phyloP scores from a whole-genome alignment of 2,797 vertebrate genomes.

The Epinephelus coioides region DNA sequence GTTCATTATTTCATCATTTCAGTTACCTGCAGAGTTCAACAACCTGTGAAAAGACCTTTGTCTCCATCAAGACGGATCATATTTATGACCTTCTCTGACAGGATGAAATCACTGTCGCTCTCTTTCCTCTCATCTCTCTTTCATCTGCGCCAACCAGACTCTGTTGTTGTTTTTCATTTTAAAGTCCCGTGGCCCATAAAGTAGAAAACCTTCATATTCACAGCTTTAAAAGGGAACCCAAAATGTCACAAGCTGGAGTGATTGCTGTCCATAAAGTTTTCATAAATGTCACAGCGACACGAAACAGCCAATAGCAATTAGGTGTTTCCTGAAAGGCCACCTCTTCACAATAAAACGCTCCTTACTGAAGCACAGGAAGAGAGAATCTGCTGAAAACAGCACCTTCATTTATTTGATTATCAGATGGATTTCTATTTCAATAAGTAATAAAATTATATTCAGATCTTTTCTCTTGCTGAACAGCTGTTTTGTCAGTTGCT shows the following conservation, averaged over 20 bases:
- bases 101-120: slow-evolving; percentile 73
- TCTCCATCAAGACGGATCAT: slow-evolving; percentile 44
- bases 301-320: slow-evolving; percentile 71
- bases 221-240: slow-evolving; percentile 78
- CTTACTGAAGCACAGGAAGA: slow-evolving; percentile 14
- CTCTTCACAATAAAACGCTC: slow-evolving; percentile 38
- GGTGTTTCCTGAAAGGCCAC: slow-evolving; percentile 68
- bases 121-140: slow-evolving; percentile 66
- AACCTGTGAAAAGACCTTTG: slow-evolving; percentile 35
- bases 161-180: slow-evolving; percentile 62
- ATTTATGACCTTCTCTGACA: slow-evolving; percentile 85
- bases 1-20: slow-evolving; percentile 38
- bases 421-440: slow-evolving; percentile 19
- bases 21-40: slow-evolving; percentile 39
- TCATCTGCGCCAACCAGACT: slow-evolving; percentile 78
- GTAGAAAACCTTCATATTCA: slow-evolving; percentile 64
- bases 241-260: slow-evolving; percentile 81
- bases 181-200: slow-evolving; percentile 54
- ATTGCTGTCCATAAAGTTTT: slow-evolving; percentile 81
- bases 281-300: slow-evolving; percentile 80
- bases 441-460: background rate
- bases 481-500: background rate
- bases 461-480: background rate
- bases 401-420: background rate
- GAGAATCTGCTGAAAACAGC: background rate